Evolutionary conservation across 2,113 vertebrate genomes (phyloP), one percentile per base, ranked within the genome.

Genomic region (Sterrhoptilus dennistouni): DNA sequence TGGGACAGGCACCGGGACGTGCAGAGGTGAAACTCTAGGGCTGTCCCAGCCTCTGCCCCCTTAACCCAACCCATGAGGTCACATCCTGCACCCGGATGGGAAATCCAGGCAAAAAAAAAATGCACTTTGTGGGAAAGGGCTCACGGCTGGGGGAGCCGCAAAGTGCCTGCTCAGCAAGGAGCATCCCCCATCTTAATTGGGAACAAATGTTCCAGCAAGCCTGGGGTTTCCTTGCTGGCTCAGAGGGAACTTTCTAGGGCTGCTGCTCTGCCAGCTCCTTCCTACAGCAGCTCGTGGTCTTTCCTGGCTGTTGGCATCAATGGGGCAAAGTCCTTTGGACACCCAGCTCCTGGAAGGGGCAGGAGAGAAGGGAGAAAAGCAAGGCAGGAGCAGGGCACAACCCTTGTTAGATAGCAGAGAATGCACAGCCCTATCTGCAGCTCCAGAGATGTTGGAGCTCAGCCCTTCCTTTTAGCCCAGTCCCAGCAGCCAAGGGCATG

Each of bases 151-250:
- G 36, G 78, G n/a, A 84, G 52, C 31, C 1, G 5, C 77, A 1
- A 40, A 69, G 84, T 15, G 81, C 68, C 57, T 16, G 76, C 91
- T 89, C 95, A 83, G 89, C 93, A 31, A 47, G 93, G 75, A 76
- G 40, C 12, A 0, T 25, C 35, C 60, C 79, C 52, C 49, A 1
- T 13, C 70, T 20, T 92, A 69, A 86, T 53, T 52, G 63, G 76
- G 89, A 91, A 40, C 83, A 74, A 90, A 94, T 83, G 89, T 89
- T 87, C 80, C 54, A 3, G 35, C 42, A 23, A 18, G 57, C 23
- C 66, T 17, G 31, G 42, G 52, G 4, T 44, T 86, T 83, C 45
- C 65, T 53, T 27, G 28, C 24, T 4, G 9, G 36, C 19, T 87
- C 49, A 0, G 33, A 68, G 59, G 1, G 1, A 56, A 47, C 1